Conservation (phyloP, 2,113 vertebrate species). For the Bos taurus region DNA sequence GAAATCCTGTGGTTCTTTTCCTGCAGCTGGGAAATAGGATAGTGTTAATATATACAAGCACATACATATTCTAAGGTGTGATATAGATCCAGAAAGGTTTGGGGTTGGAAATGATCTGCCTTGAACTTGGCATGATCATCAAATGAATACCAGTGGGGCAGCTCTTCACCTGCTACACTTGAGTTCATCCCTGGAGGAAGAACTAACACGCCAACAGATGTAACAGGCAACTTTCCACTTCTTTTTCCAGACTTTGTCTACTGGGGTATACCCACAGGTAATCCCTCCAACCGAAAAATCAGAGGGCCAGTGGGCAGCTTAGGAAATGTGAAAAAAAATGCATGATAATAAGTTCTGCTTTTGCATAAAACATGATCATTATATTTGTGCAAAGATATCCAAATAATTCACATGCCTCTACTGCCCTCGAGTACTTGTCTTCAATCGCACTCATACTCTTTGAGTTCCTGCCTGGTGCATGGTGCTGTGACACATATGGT, state of each 20-base stretch:
- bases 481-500: neutral
- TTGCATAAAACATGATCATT: neutral
- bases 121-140: neutral
- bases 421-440: neutral
- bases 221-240: neutral
- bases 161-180: neutral
- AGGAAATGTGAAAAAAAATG: neutral
- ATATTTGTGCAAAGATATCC: neutral
- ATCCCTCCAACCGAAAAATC: neutral
- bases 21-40: neutral
- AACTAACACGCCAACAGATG: neutral
- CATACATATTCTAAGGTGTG: neutral
- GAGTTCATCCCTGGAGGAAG: neutral
- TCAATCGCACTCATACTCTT: neutral
- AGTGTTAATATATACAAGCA: neutral
- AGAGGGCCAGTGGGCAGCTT: neutral
- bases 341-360: neutral
- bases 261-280: neutral
- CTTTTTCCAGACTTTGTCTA: neutral
- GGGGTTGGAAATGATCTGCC: neutral
- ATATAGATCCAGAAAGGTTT: neutral
- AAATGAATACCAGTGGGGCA: neutral
- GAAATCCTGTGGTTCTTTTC: neutral
- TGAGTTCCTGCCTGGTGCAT: neutral
- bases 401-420: neutral